Evolutionary conservation across 2,797 vertebrate genomes (phyloP).

Genomic region (Zalophus californianus): DNA sequence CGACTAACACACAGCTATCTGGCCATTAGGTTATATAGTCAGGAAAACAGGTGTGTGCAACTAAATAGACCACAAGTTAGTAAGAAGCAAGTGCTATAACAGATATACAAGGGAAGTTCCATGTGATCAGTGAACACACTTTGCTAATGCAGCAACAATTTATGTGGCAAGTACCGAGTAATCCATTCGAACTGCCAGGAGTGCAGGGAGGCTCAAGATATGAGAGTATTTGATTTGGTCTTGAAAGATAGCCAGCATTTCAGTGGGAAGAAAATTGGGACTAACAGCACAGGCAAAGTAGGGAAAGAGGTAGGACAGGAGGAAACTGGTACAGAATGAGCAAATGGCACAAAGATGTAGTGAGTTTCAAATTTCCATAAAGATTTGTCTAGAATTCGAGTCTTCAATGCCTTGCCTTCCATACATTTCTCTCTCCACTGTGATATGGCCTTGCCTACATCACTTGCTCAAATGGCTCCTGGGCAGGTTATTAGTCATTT

Average conservation of each 20-base stretch:
- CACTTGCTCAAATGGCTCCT: background rate
- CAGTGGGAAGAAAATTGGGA: background rate
- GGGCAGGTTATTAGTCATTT: background rate
- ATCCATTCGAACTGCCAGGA: background rate
- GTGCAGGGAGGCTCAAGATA: background rate
- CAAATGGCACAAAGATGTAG: background rate
- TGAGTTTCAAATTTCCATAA: background rate
- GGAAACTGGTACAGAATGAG: background rate
- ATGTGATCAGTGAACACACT: background rate
- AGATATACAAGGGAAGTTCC: background rate
- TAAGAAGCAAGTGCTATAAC: background rate
- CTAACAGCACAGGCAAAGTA: background rate
- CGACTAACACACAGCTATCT: background rate
- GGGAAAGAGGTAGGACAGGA: background rate
- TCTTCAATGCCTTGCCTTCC: background rate
- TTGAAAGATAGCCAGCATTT: background rate
- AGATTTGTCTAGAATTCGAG: background rate
- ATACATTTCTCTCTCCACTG: background rate
- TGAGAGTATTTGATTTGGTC: background rate
- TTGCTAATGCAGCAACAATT: background rate
- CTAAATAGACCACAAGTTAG: background rate
- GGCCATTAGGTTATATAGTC: background rate
- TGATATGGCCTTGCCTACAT: background rate
- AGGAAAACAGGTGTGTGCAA: constrained; percentile 6
- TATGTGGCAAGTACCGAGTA: background rate